Base-by-base conservation (phyloP, 2,888 invertebrate genomes). In the Hymenopus coronatus region DNA sequence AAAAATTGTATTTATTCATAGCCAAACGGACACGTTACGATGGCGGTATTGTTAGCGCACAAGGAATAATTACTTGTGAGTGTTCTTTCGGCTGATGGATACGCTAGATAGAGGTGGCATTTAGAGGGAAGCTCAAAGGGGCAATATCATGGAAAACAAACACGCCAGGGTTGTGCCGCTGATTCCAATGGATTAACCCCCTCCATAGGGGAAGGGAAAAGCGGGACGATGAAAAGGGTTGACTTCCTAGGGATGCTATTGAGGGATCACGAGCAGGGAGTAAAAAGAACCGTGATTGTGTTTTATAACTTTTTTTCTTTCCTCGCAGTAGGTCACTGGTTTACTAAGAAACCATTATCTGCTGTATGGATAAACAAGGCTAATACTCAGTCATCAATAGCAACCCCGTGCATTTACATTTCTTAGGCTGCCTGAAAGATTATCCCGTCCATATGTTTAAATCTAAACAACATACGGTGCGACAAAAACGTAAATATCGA, bases 181-280 rank as follows among this genome's bases (percentile, higher is more conserved):
- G 89, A 89, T 88, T 89, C 89, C 89, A 86, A 89, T 88, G 88
- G 89, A 89, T 89, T 89, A 89, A 85, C 88, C 86, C 88, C 89
- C 82, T 88, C 46, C 85, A 82, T 33, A 87, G 28, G 33, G 28
- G 30, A 8, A 81, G 30, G 30, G 40, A 81, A 82, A 28, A 25
- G 82, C 82, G 33, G 33, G 87, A 33, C 82, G 87, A 82, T 82
- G 40, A 87, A 87, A 87, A 87, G 81, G 28, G 15, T 87, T 87
- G 40, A 82, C 87, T 82, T 82, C 15, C 54, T 70, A 70, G 54
- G 54, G 54, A 70, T 70, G 54, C 54, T 70, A 70, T 70, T 70
- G 20, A 70, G 54, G 54, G 54, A 70, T 70, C 54, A 70, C 54
- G 25, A 25, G 54, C 54, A 25, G 54, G 14, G 54, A 25, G 54